Evolutionary conservation across 2,888 invertebrate genomes (phyloP), one percentile per base, ranked within the genome.

Genomic region (Euproctis similis): DNA sequence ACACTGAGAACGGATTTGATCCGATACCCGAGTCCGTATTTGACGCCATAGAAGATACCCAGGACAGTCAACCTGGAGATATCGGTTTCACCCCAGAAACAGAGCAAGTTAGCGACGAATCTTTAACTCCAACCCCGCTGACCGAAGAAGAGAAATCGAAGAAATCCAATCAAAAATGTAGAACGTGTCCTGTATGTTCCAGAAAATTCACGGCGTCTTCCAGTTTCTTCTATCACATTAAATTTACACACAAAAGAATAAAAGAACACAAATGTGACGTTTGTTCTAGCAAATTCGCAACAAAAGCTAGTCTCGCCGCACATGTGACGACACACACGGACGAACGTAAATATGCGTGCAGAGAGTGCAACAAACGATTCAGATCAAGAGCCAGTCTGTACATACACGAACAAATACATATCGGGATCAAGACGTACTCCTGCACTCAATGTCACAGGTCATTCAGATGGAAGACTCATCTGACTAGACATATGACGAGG

Each of bases 151-250:
- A 22, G 2, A 7, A 2, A 1, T 8, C 6, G 9, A 28, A 38
- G 24, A 28, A 17, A 28, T 23, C 1, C 12, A 12, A 22, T 2
- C 40, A 36, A n/a, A 61, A 59, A 24, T 41, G 56, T 2, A 75
- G 76, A 12, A 70, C 71, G 1, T 88, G 88, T 39, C 76, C 75
- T 7, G 59, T 73, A 18, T 87, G 87, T 47, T 63, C 65, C 2
- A 86, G 85, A 42, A 62, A 60, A 26, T 87, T 82, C 56, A 62
- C 55, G 1, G 78, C 78, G n/a, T 54, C 75, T 0, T 85, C 85
- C 2, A 82, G 82, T 50, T 74, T 84, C 38, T 81, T 81, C 53
- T 86, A 87, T 45, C 88, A 88, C 50, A 50, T 87, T 38, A 85
- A 80, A 36, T 70, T 86, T 49, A 65, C 68, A 7, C 87, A 88